Evolutionary conservation across 2,888 invertebrate genomes (phyloP).

Genomic region (Salpingus planirostris): DNA sequence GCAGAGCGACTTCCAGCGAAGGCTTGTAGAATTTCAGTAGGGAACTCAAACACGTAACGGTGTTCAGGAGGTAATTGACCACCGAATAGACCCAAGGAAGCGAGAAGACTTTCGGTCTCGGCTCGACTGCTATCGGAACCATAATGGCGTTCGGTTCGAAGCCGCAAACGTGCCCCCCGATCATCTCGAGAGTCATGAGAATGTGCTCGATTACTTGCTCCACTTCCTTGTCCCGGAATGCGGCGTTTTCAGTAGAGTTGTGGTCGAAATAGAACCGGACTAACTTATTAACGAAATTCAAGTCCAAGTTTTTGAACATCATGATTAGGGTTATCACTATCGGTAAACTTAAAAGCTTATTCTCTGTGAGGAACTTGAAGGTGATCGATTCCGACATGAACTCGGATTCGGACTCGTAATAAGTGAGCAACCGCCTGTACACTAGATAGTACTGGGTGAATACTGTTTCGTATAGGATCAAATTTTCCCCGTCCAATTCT

Average conservation of each 20-base stretch:
- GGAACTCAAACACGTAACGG: constrained; percentile 25
- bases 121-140: constrained; percentile 29
- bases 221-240: constrained; percentile 30
- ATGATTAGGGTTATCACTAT: constrained; percentile 29
- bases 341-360: constrained; percentile 31
- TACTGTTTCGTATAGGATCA: constrained; percentile 48
- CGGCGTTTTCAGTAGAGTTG: constrained; percentile 20
- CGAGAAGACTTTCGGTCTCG: constrained; percentile 29
- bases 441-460: constrained; percentile 60
- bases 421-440: constrained; percentile 68
- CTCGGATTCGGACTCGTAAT: constrained; percentile 58
- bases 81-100: constrained; percentile 35
- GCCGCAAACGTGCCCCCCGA: constrained; percentile 32
- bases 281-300: constrained; percentile 28
- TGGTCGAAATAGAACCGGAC: constrained; percentile 28
- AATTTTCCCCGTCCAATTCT: constrained; percentile 39
- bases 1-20: constrained; percentile 25
- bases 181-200: constrained; percentile 30
- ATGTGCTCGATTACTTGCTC: constrained; percentile 30
- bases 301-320: constrained; percentile 29
- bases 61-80: constrained; percentile 30
- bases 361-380: constrained; percentile 28
- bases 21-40: constrained; percentile 30
- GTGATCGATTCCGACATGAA: constrained; percentile 30
- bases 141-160: constrained; percentile 26